Percentiles rank a stretch among this genome's conserved stretches.
These are phyloP conservation scores for Hystrix brachyura DNA, from an alignment of 2,113 vertebrate genomes.

Conservation along the genomic window DNA sequence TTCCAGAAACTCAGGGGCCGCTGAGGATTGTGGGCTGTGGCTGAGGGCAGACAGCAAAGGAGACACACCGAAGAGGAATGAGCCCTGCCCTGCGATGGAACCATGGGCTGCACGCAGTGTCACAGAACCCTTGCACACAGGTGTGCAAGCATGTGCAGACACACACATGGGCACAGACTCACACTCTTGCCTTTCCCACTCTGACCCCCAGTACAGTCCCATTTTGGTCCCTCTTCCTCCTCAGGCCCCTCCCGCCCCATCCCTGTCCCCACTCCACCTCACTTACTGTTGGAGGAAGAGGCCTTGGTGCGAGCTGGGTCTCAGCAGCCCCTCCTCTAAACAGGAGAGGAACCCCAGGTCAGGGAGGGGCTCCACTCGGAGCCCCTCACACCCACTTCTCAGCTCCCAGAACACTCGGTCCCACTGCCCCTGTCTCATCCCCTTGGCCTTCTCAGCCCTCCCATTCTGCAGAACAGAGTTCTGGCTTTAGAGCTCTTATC, in stretches of 20 bases:
- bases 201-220: not conserved
- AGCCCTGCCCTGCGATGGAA: not conserved
- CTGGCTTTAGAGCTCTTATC: not conserved
- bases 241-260: accelerated
- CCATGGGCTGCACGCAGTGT: not conserved
- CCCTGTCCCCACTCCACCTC: not conserved
- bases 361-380: not conserved
- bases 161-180: not conserved
- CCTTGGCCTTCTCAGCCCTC: not conserved
- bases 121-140: not conserved
- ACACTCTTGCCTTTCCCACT: not conserved
- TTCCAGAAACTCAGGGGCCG: not conserved
- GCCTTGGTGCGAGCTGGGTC: not conserved
- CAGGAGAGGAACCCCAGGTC: not conserved
- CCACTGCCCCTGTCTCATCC: not conserved
- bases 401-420: not conserved
- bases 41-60: not conserved
- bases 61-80: not conserved
- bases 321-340: constrained; percentile 39
- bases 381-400: not conserved
- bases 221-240: not conserved
- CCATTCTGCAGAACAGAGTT: not conserved
- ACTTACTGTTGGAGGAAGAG: constrained; percentile 65
- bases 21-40: not conserved
- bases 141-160: too few species aligned